These are phyloP conservation scores for Anhinga anhinga DNA, from an alignment of 2,113 vertebrate genomes.

Conservation along the genomic window DNA sequence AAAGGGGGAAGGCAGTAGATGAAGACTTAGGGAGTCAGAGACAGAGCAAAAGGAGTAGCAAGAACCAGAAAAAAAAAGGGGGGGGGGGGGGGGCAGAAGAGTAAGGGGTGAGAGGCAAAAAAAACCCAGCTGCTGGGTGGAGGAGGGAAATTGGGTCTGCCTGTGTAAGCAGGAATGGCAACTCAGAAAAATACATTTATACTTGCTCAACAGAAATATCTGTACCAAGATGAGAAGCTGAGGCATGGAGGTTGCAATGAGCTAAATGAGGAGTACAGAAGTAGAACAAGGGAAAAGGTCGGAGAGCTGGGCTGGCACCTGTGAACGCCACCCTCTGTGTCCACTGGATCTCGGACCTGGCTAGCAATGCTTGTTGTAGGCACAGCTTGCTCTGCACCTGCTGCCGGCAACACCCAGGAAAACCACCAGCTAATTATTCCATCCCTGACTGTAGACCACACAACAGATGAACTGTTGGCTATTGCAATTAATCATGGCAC, in stretches of 20 bases:
- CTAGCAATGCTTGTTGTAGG: fast-evolving
- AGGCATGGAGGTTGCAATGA: not conserved
- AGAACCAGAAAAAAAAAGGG: not conserved
- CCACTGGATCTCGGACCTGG: not conserved
- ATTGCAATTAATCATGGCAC: not conserved
- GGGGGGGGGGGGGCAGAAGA: not conserved
- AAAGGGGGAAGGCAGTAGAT: not conserved
- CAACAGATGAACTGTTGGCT: not conserved
- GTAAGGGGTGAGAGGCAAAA: not conserved
- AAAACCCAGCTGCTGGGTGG: not conserved
- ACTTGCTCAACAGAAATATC: not conserved
- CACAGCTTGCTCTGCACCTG: not conserved
- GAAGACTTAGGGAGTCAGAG: not conserved
- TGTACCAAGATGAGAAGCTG: not conserved
- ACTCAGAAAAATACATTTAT: not conserved
- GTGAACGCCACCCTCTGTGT: not conserved
- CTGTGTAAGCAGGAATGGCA: not conserved
- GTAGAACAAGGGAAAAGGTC: not conserved
- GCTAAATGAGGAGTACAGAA: not conserved
- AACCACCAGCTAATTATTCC: not conserved
- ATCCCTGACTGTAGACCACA: not conserved
- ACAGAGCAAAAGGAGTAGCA: not conserved
- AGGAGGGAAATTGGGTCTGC: not conserved
- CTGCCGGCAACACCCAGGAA: not conserved
- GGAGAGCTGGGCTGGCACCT: not conserved